Evolutionary conservation across 1,140 invertebrate species (phyloP).

Genomic region (Caenorhabditis tropicalis): DNA sequence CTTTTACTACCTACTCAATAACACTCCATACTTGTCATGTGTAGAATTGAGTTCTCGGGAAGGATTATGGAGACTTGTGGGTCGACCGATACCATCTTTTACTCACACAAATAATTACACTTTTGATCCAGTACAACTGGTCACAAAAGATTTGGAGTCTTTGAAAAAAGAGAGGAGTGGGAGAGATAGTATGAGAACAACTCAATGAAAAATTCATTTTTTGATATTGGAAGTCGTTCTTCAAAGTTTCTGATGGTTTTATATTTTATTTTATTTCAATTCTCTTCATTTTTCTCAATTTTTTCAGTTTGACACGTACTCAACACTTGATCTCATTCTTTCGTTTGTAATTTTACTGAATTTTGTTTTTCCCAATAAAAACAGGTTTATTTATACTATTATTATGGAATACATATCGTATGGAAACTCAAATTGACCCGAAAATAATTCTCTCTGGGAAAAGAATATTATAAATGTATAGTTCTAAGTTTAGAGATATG

Average conservation of each 20-base stretch:
- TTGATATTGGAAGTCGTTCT: no score
- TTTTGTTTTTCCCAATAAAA: no score
- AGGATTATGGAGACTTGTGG: slow-evolving; percentile 31
- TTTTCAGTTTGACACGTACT: background rate
- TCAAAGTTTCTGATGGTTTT: background rate
- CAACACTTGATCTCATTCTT: background rate
- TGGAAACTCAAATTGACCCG: background rate
- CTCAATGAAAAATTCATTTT: background rate
- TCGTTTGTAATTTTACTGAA: no score
- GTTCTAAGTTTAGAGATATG: background rate
- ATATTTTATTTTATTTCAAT: background rate
- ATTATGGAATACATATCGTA: background rate
- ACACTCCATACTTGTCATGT: slow-evolving; percentile 41
- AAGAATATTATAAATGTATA: background rate
- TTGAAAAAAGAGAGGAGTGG: background rate
- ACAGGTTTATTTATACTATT: background rate
- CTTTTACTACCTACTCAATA: slow-evolving; percentile 27
- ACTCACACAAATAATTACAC: background rate
- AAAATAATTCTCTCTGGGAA: background rate
- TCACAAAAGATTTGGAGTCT: background rate
- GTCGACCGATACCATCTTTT: background rate
- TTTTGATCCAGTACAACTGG: slow-evolving; percentile 26
- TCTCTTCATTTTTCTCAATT: background rate
- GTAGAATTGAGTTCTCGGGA: slow-evolving; percentile 7
- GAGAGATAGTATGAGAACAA: background rate